Conservation (phyloP, 1,140 invertebrate genomes). For the Zaprionus inermis region DNA sequence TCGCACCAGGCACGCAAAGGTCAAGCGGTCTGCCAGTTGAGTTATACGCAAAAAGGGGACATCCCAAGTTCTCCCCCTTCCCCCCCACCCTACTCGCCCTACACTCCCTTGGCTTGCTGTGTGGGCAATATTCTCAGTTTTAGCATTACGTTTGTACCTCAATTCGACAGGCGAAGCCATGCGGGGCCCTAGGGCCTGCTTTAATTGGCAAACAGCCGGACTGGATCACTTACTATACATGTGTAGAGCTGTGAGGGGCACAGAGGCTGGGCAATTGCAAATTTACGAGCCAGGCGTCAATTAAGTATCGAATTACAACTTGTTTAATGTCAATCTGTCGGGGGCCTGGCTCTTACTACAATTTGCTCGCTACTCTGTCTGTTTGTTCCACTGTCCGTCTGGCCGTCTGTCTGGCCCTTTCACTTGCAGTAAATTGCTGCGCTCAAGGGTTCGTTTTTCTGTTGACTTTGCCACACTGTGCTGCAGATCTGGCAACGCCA, state of each 20-base stretch:
- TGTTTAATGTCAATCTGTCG: constrained; percentile 84
- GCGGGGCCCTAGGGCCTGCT: constrained; percentile 71
- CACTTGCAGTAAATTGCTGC: constrained; percentile 47
- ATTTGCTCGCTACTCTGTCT: constrained; percentile 40
- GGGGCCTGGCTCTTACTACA: constrained; percentile 49
- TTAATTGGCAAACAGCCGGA: constrained; percentile 71
- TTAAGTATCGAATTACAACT: constrained; percentile 84
- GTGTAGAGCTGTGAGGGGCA: no score
- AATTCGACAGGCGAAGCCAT: constrained; percentile 73
- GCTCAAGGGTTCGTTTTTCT: constrained; percentile 19
- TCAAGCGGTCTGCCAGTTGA: constrained; percentile 33
- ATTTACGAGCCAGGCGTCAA: constrained; percentile 84
- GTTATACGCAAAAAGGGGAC: background rate
- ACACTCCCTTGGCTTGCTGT: constrained; percentile 35
- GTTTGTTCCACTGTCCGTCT: constrained; percentile 14
- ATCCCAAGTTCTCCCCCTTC: no score
- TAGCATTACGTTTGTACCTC: constrained; percentile 71
- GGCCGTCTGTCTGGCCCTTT: constrained; percentile 38
- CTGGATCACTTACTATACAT: constrained; percentile 20
- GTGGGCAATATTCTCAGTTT: constrained; percentile 56
- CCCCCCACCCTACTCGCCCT: background rate
- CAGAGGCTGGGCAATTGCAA: constrained; percentile 78
- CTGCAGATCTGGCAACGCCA: constrained; percentile 48
- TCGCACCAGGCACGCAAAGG: constrained; percentile 41
- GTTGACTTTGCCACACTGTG: constrained; percentile 50